Evolutionary conservation across 2,888 invertebrate species (phyloP).

Genomic region (Mesoligia furuncula): DNA sequence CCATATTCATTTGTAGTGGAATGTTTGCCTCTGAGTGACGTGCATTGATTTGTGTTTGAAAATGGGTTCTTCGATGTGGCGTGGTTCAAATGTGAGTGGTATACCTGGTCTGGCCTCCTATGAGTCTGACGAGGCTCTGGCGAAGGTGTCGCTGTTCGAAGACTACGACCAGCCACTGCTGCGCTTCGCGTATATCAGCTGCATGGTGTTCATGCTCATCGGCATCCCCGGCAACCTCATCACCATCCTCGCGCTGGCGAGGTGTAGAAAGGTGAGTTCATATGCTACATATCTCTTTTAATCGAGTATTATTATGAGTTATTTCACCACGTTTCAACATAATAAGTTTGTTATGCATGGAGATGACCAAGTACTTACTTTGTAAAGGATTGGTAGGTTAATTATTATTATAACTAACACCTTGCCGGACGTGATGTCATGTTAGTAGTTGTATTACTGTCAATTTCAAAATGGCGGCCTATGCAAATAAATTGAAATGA

Average conservation of each 20-base stretch:
- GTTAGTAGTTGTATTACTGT: not conserved
- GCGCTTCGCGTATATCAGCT: conserved; percentile 92
- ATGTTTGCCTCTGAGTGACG: conserved; percentile 71
- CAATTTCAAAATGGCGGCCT: conserved; percentile 11
- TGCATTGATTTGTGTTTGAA: conserved; percentile 47
- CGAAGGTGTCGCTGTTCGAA: conserved; percentile 89
- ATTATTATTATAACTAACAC: not conserved
- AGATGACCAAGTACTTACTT: not conserved
- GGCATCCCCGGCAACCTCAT: conserved; percentile 95
- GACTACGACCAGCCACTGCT: conserved; percentile 92
- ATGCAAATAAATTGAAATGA: not conserved
- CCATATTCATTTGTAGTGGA: conserved; percentile 75
- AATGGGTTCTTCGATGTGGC: conserved; percentile 51
- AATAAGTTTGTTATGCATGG: not conserved
- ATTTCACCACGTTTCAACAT: not conserved
- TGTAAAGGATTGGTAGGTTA: not conserved
- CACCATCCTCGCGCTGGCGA: conserved; percentile 93
- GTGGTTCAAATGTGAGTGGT: conserved; percentile 46
- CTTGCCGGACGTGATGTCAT: not conserved
- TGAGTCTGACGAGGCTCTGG: conserved; percentile 76
- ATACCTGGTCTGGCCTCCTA: conserved; percentile 70
- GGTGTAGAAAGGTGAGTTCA: conserved; percentile 93
- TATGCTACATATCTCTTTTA: not conserved
- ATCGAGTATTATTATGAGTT: not conserved
- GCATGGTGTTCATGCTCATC: conserved; percentile 93